Evolutionary conservation across 2,797 vertebrate species (phyloP).

Genomic region (Tarsius wallacei): DNA sequence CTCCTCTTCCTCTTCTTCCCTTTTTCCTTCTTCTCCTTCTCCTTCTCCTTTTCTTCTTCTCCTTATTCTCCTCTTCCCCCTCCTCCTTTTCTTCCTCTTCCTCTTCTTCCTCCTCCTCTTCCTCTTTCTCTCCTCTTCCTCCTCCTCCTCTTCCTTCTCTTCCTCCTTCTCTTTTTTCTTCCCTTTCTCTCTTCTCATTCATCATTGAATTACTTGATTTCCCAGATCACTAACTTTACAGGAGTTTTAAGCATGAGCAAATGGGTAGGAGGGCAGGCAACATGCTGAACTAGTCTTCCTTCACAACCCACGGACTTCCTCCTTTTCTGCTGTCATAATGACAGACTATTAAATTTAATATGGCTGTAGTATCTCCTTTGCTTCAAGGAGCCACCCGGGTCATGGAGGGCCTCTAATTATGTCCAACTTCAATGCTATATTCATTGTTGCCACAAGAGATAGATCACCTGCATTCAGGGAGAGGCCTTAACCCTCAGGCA

Average conservation of each 20-base stretch:
- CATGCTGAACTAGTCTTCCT: neutral
- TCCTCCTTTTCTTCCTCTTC: neutral
- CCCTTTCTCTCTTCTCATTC: neutral
- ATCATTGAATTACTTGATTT: neutral
- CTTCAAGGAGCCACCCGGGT: neutral
- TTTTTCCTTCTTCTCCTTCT: neutral
- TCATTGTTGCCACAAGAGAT: neutral
- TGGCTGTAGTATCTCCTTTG: neutral
- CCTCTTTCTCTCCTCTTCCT: too few relatives aligned
- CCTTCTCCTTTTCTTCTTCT: too few relatives aligned
- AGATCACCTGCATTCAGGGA: neutral
- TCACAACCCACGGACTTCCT: neutral
- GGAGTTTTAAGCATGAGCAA: neutral
- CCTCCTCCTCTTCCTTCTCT: neutral
- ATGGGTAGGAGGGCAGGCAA: neutral
- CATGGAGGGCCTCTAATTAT: neutral
- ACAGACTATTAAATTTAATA: neutral
- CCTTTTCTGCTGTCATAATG: neutral
- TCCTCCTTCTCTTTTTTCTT: too few relatives aligned
- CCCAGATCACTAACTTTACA: neutral
- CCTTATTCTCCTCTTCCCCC: neutral
- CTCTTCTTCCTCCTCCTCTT: too few relatives aligned
- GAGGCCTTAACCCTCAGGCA: neutral
- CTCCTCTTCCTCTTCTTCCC: too few relatives aligned
- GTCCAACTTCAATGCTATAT: neutral